A percentile compares a stretch with the other conserved stretches of the same genome.
Conservation (phyloP, 1,140 invertebrate genomes). For the Cheumatopsyche charites region DNA sequence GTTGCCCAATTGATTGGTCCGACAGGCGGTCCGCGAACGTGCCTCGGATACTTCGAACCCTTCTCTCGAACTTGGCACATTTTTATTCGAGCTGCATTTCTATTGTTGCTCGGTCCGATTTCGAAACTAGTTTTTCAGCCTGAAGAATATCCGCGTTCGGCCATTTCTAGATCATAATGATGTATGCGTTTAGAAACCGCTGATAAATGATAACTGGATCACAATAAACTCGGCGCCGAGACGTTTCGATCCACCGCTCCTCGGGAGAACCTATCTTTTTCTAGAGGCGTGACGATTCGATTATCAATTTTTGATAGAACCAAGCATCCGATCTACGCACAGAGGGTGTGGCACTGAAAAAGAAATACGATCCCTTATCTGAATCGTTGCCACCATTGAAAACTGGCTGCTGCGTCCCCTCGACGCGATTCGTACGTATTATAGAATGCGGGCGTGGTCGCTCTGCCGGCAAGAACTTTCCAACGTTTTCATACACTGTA, state of each 20-base stretch:
- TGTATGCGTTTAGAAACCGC: slow-evolving; percentile 4
- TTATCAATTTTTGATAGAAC: too few species aligned
- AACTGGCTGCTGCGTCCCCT: too few species aligned
- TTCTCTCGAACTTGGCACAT: too few species aligned
- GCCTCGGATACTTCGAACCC: too few species aligned
- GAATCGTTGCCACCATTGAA: too few species aligned
- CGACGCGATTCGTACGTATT: not conserved
- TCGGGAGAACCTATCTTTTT: too few species aligned
- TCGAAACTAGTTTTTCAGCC: slow-evolving; percentile 23
- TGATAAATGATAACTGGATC: not conserved
- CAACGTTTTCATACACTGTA: not conserved
- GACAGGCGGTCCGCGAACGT: too few species aligned
- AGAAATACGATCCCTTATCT: too few species aligned
- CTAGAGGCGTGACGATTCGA: too few species aligned
- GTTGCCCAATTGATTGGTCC: not conserved
- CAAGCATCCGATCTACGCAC: too few species aligned
- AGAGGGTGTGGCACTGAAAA: too few species aligned
- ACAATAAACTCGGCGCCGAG: not conserved
- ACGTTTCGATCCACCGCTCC: too few species aligned
- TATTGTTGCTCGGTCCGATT: slow-evolving; percentile 14
- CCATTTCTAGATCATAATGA: slow-evolving; percentile 14
- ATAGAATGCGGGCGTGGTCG: slow-evolving; percentile 22
- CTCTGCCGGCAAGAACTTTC: slow-evolving; percentile 4
- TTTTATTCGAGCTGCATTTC: not conserved
- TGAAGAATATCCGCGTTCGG: not conserved